Conservation (phyloP, 2,888 invertebrate genomes). For the Machimus rusticus region DNA sequence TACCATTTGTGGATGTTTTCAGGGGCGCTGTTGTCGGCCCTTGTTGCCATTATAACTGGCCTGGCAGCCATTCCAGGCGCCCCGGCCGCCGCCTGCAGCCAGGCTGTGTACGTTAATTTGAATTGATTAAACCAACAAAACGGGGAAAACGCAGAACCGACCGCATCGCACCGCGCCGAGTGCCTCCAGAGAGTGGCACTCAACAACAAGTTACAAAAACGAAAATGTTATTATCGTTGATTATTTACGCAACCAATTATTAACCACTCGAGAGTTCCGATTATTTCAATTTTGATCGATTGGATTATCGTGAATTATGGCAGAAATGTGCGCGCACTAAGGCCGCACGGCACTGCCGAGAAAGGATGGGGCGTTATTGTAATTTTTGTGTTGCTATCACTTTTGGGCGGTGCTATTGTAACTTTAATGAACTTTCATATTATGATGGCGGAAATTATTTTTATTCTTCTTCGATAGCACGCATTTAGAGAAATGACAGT, state of each 20-base stretch:
- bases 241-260: constrained; percentile 43
- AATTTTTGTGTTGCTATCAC: neutral
- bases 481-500: neutral
- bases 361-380: neutral
- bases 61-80: neutral
- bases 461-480: neutral
- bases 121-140: constrained; percentile 36
- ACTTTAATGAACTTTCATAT: neutral
- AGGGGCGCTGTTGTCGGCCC: neutral
- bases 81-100: neutral
- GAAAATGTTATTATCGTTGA: constrained; percentile 24
- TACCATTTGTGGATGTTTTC: constrained; percentile 22
- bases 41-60: neutral
- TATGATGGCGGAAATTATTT: neutral
- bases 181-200: neutral
- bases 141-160: constrained; percentile 9
- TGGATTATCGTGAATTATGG: neutral
- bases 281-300: constrained; percentile 3
- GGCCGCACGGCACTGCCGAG: neutral
- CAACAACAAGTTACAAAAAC: constrained; percentile 34
- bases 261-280: constrained; percentile 38
- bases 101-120: constrained; percentile 11
- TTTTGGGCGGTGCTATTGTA: neutral
- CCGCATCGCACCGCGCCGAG: neutral
- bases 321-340: neutral